phyloP scores from a whole-genome alignment of 1,140 invertebrate species.

The Agrilus planipennis region DNA sequence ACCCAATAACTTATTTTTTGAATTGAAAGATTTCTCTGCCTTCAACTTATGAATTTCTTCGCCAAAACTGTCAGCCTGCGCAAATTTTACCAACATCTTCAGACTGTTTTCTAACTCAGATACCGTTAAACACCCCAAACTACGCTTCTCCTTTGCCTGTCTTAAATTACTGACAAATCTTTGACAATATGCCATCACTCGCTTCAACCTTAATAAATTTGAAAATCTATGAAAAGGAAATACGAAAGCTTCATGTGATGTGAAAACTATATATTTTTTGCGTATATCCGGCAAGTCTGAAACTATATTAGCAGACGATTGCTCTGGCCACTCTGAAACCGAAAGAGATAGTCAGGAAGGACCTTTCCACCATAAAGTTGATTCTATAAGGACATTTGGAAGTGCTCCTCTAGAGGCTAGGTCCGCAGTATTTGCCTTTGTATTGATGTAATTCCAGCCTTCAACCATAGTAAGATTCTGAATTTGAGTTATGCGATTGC shows the following conservation, averaged over 20 bases:
- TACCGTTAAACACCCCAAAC: neutral
- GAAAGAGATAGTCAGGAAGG: conserved; percentile 4
- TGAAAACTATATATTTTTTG: neutral
- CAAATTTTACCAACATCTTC: conserved; percentile 1
- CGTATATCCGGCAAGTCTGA: neutral
- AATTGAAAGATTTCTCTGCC: neutral
- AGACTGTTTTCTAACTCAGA: conserved; percentile 6
- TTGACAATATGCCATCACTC: conserved; percentile 5
- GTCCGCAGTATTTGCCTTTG: conserved; percentile 36
- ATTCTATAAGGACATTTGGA: conserved; percentile 13
- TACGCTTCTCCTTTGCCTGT: neutral
- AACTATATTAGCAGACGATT: neutral
- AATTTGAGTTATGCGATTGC: conserved; percentile 32
- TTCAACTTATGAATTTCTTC: conserved; percentile 4
- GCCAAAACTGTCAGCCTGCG: conserved; percentile 2
- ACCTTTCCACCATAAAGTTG: conserved; percentile 27
- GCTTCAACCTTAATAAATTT: conserved; percentile 3
- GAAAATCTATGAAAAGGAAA: conserved; percentile 3
- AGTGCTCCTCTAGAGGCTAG: conserved; percentile 19
- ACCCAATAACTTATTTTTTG: conserved; percentile 6
- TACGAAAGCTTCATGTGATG: conserved; percentile 3
- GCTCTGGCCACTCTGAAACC: neutral
- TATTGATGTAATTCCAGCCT: conserved; percentile 34
- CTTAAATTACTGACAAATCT: conserved; percentile 5
- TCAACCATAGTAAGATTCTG: conserved; percentile 13